These are phyloP conservation scores for Pseudois nayaur DNA, from an alignment of 2,113 vertebrate species.

Conservation along the genomic window DNA sequence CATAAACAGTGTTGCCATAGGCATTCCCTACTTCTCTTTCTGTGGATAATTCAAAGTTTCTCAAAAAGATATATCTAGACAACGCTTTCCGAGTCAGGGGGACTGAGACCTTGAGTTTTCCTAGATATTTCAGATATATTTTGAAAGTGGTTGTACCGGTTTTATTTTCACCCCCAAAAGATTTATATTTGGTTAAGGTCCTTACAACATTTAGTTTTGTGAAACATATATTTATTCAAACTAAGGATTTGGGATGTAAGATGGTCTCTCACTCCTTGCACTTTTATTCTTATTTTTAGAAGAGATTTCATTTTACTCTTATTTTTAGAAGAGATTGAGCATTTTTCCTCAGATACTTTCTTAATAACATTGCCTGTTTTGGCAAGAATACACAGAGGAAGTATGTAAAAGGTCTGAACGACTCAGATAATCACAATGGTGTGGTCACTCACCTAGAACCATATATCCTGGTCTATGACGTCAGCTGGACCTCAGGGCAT, in stretches of 20 bases:
- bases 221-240: neutral
- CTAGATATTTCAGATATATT: neutral
- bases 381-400: neutral
- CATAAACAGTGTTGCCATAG: neutral
- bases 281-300: neutral
- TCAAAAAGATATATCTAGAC: neutral
- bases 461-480: neutral
- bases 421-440: neutral
- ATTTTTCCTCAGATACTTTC: neutral
- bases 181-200: neutral
- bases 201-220: neutral
- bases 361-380: neutral
- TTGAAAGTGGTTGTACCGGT: neutral
- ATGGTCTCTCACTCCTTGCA: neutral
- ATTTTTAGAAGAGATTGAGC: neutral
- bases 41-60: neutral
- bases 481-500: neutral
- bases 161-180: neutral
- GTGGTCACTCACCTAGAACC: neutral
- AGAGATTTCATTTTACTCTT: neutral
- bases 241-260: neutral
- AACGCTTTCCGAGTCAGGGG: neutral
- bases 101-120: neutral
- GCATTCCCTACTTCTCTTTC: neutral
- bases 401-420: neutral